Evolutionary conservation across 2,888 invertebrate species (phyloP), one percentile per base, ranked within the genome.

Genomic region (Oxystoma pomonae): DNA sequence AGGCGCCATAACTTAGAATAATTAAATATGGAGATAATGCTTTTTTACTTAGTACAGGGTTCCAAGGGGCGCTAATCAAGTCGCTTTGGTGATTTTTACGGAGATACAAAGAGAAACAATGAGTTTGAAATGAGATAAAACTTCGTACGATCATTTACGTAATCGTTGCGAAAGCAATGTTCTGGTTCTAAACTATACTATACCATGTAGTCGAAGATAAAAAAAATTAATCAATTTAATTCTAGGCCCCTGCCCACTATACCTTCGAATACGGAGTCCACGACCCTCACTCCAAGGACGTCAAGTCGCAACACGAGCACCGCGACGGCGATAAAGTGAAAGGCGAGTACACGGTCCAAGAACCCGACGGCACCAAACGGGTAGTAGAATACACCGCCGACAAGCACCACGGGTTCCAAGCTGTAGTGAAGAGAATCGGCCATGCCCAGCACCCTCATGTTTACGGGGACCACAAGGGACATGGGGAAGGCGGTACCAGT

Each of bases 281-380:
- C 56, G 80, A 80, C 67, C 75, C 76, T n/a, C 78, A 80, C 58
- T 79, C 78, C 22, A 74, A 77, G 21, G 80, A 80, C 69, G 69
- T 73, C 59, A 78, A 80, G 67, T 72, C 73, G 18, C 79, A 80
- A 63, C 72, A 75, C 59, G 80, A 80, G 68, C 73, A 75, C 59
- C 73, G 78, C 35, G 74, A 79, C 58, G 79, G 79, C 2, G 74
- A 79, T 60, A 67, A 75, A 20, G 78, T 78, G 22, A 75, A 76
- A 58, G 80, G 79, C 21, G 73, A 70, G 16, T 79, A 80, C 72
- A 72, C 74, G 55, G 63, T 80, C n/a, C 72, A 77, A 22, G 78
- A 79, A 67, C 74, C 80, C 22, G 80, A 80, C 69, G 79, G 79
- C 64, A 78, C 78, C 62, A 73, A 72, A 16, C 73, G 80, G n/a